Evolutionary conservation across 2,888 invertebrate genomes (phyloP), one percentile per base, ranked within the genome.

Genomic region (Oxyteleia sp.): DNA sequence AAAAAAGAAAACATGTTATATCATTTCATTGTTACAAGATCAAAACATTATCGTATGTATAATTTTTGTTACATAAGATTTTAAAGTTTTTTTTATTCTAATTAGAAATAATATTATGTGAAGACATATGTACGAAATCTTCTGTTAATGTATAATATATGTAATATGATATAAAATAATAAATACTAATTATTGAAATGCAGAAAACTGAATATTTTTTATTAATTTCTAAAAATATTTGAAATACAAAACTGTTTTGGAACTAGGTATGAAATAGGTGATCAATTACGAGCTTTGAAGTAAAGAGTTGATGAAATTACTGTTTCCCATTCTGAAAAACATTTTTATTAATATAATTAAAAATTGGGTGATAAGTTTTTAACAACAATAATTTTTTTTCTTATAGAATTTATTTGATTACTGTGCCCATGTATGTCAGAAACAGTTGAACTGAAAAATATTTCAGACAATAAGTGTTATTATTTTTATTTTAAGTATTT

Each of bases 121-220:
- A 8, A 55, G 45, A 45, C 20, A 57, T 18, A 18, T 68, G 5
- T 29, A 29, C 4, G 49, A 20, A 43, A 15, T 55, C 15, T 68
- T 29, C 55, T 29, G 49, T 49, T 64, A 10, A 51, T 41, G 26
- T 66, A 53, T 53, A 66, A 53, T 66, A 68, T 43, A 68, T 53
- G 53, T 68, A 68, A 16, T 35, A 53, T 68, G 53, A 53, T 53
- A 68, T 43, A 43, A 53, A 53, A 45, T 41, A 68, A 53, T 29
- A 53, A 68, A 53, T 68, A 51, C 5, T 38, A 20, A 49, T 66
- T 66, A 1, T 64, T 47, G 35, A 32, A 49, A 13, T 53, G n/a
- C n/a, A 2, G 15, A n/a, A 23, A 47, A 47, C 13, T 47, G 18
- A 47, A 35, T 35, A 35, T 35, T 35, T 35, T 35, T 35, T 2